Evolutionary conservation across 2,888 invertebrate species (phyloP).

Genomic region (Stenolophus ochropezus): DNA sequence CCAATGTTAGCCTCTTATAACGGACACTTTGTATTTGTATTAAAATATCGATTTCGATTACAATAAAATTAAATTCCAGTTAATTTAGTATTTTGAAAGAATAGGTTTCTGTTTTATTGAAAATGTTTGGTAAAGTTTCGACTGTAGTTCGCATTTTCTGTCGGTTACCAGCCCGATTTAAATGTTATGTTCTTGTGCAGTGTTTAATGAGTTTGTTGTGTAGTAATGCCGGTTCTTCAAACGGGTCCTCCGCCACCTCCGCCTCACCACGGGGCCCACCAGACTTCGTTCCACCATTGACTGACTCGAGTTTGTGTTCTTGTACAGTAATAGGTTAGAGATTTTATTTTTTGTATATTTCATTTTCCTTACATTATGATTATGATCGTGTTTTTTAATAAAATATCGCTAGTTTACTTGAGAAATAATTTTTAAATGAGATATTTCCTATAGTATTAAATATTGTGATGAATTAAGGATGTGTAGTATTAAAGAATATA

Average conservation of each 20-base stretch:
- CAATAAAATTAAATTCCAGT: too few species aligned
- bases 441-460: conserved; percentile 2
- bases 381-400: conserved; percentile 32
- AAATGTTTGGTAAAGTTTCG: too few species aligned
- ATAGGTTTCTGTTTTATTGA: too few species aligned
- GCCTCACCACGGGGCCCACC: conserved; percentile 61
- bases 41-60: too few species aligned
- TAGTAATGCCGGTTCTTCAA: conserved; percentile 51
- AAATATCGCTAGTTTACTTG: conserved; percentile 30
- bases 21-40: too few species aligned
- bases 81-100: too few species aligned
- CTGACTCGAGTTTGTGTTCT: conserved; percentile 49
- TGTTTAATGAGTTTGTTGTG: too few species aligned
- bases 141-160: too few species aligned
- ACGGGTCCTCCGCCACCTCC: conserved; percentile 61
- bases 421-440: conserved; percentile 22
- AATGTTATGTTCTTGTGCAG: too few species aligned
- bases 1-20: too few species aligned
- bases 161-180: too few species aligned
- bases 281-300: conserved; percentile 61
- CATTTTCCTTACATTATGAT: conserved; percentile 23
- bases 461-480: conserved; percentile 22
- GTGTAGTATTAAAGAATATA: conserved; percentile 28
- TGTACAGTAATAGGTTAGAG: conserved; percentile 39
- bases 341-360: conserved; percentile 50